Evolutionary conservation across 2,797 vertebrate species (phyloP).

Genomic region (Microtus californicus): DNA sequence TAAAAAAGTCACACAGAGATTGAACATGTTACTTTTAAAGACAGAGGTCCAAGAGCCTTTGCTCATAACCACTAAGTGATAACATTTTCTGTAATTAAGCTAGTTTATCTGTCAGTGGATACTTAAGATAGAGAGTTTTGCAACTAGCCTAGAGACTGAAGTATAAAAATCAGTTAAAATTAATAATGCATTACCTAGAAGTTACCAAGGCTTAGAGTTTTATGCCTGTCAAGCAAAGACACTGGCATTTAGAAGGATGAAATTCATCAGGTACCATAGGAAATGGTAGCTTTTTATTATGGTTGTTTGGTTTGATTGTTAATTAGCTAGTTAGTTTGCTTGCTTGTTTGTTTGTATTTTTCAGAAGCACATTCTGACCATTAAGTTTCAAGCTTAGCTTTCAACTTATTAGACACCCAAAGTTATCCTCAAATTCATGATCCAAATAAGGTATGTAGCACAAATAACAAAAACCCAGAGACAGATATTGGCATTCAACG

Average conservation of each 20-base stretch:
- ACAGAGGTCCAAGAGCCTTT: neutral
- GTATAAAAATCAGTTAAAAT: neutral
- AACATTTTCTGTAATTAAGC: neutral
- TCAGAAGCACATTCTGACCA: neutral
- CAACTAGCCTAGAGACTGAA: neutral
- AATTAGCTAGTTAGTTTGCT: neutral
- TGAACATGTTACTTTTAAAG: too few species aligned
- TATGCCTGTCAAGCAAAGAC: neutral
- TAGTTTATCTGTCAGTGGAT: neutral
- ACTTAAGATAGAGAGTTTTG: neutral
- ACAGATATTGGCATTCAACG: too few species aligned
- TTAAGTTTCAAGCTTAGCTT: neutral
- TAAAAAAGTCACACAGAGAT: neutral
- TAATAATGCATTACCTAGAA: neutral
- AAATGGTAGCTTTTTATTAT: neutral
- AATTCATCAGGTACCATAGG: neutral
- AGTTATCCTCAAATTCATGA: neutral
- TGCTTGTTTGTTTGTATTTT: neutral
- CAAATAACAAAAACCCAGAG: neutral
- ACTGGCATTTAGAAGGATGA: neutral
- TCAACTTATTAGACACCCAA: neutral
- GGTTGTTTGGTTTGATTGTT: neutral
- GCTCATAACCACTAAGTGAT: neutral
- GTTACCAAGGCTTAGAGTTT: neutral
- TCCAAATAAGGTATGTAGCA: neutral